phyloP scores from a whole-genome alignment of 2,113 vertebrate species.

The Anhinga rufa region DNA sequence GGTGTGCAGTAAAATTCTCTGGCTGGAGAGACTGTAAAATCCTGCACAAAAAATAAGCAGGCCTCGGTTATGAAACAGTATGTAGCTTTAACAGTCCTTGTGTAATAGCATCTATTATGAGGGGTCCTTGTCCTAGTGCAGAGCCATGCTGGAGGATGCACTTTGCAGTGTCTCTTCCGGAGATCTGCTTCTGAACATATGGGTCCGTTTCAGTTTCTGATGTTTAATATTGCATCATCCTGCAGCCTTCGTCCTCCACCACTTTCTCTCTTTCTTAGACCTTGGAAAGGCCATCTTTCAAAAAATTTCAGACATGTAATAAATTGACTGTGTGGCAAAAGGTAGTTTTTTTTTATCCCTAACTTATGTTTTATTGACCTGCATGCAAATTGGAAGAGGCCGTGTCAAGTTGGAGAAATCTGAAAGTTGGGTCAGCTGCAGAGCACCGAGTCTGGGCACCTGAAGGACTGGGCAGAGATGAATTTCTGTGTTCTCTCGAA shows the following conservation, averaged over 20 bases:
- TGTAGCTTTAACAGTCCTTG: background rate
- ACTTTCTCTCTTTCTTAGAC: background rate
- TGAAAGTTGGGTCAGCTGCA: background rate
- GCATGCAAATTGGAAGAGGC: background rate
- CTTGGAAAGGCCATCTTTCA: background rate
- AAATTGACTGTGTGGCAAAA: background rate
- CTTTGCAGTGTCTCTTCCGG: background rate
- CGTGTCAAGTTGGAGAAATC: background rate
- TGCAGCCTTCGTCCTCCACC: background rate
- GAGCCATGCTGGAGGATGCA: background rate
- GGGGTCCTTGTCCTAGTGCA: background rate
- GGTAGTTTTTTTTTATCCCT: background rate
- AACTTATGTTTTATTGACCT: background rate
- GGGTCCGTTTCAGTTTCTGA: background rate
- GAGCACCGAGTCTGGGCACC: background rate
- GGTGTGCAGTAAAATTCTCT: background rate
- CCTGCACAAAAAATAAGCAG: background rate
- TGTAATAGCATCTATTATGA: background rate
- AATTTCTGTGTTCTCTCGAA: background rate
- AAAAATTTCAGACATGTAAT: background rate
- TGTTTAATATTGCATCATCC: background rate
- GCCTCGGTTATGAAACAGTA: background rate
- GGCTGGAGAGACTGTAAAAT: background rate
- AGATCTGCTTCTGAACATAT: background rate
- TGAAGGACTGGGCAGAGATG: accelerated